Conservation (phyloP, 1,140 invertebrate genomes). For the Aphidius gifuensis region DNA sequence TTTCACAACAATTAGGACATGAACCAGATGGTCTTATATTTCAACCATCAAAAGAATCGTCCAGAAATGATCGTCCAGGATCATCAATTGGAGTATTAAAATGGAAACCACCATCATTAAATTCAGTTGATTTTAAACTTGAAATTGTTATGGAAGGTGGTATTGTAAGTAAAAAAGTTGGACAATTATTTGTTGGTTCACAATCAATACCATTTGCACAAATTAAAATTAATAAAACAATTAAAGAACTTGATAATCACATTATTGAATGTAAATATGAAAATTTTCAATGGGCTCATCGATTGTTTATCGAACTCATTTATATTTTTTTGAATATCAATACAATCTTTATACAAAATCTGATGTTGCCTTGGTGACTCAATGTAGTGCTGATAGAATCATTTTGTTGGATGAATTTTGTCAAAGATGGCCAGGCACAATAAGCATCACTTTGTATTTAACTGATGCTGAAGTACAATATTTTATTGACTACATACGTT, state of each 20-base stretch:
- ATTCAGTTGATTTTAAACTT: constrained; percentile 94
- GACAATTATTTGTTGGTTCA: constrained; percentile 78
- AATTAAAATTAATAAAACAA: constrained; percentile 73
- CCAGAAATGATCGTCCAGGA: constrained; percentile 81
- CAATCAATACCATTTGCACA: constrained; percentile 62
- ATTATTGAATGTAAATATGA: constrained; percentile 92
- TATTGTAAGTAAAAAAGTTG: constrained; percentile 71
- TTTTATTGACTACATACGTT: constrained; percentile 73
- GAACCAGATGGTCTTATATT: constrained; percentile 98
- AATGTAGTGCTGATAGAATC: constrained; percentile 84
- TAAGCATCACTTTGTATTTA: constrained; percentile 85
- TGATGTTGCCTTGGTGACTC: constrained; percentile 85
- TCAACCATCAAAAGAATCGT: constrained; percentile 86
- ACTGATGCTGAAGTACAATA: constrained; percentile 86
- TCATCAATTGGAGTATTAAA: constrained; percentile 84
- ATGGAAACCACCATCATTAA: constrained; percentile 93
- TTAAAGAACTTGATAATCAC: constrained; percentile 81
- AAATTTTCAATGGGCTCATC: constrained; percentile 75
- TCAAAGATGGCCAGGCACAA: constrained; percentile 84
- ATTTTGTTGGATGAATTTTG: constrained; percentile 84
- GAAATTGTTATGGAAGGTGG: constrained; percentile 75
- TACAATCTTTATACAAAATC: constrained; percentile 59
- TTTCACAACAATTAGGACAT: constrained; percentile 80
- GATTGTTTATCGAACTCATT: constrained; percentile 74
- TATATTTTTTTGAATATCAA: constrained; percentile 83